Evolutionary conservation across 1,140 invertebrate genomes (phyloP).

Genomic region (Zaprionus camerounensis): DNA sequence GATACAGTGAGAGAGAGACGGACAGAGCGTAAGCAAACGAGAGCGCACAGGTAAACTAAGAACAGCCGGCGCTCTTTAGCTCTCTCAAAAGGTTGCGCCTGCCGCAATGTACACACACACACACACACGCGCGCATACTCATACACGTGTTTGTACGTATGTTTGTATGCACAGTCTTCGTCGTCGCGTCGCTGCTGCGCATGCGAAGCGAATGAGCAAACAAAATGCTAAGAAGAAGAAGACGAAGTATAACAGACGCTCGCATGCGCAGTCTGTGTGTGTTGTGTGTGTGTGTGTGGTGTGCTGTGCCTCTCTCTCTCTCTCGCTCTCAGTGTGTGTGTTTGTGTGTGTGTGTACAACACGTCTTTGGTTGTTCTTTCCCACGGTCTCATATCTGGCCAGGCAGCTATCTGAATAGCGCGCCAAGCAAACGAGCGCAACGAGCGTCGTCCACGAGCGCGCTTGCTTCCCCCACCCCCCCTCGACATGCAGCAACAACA

Average conservation of each 20-base stretch:
- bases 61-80: conserved; percentile 51
- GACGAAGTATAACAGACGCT: conserved; percentile 69
- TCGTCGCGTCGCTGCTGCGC: conserved; percentile 55
- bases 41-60: conserved; percentile 41
- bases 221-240: conserved; percentile 74
- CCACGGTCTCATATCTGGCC: conserved; percentile 84
- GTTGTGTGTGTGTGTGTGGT: conserved; percentile 37
- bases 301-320: conserved; percentile 17
- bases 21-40: neutral
- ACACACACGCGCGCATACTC: conserved; percentile 10
- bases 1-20: conserved; percentile 18
- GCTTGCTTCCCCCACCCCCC: conserved; percentile 26
- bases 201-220: conserved; percentile 81
- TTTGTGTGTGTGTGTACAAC: conserved; percentile 61
- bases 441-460: conserved; percentile 47
- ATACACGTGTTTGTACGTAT: conserved; percentile 7
- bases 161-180: too few relatives aligned
- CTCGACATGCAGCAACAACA: conserved; percentile 17
- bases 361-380: conserved; percentile 84
- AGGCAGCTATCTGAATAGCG: conserved; percentile 74
- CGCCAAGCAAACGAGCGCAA: conserved; percentile 69
- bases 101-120: conserved; percentile 31
- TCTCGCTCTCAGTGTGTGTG: neutral
- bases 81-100: conserved; percentile 41
- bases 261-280: conserved; percentile 35